These are phyloP conservation scores for Fabriciana adippe DNA, from an alignment of 2,888 invertebrate species.

Conservation along the genomic window DNA sequence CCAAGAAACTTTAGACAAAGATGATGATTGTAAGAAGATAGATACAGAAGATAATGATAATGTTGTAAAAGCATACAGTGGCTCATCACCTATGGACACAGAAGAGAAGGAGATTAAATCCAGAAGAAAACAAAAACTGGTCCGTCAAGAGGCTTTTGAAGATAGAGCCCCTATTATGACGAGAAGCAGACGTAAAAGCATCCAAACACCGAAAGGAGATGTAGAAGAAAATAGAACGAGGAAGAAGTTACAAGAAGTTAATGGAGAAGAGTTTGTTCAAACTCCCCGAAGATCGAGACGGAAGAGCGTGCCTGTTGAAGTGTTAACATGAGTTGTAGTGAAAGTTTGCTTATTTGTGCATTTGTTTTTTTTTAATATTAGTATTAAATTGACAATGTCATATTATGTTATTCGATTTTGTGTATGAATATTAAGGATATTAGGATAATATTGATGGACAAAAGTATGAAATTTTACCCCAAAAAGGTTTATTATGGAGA, in stretches of 20 bases:
- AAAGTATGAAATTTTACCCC: too few relatives aligned
- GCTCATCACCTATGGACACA: conserved; percentile 45
- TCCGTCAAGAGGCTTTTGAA: conserved; percentile 55
- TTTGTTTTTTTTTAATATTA: not conserved
- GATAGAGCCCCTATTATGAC: conserved; percentile 54
- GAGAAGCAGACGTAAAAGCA: conserved; percentile 56
- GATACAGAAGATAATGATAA: not conserved
- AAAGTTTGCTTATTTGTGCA: not conserved
- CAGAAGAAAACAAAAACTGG: conserved; percentile 47
- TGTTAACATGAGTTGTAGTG: not conserved
- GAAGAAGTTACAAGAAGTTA: conserved; percentile 47
- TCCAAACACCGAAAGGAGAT: conserved; percentile 42
- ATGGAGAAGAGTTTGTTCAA: conserved; percentile 39
- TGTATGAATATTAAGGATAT: too few relatives aligned
- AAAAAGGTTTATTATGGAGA: too few relatives aligned
- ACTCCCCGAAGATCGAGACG: conserved; percentile 43
- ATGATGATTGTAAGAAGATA: not conserved
- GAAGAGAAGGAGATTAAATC: conserved; percentile 52
- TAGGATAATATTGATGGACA: too few relatives aligned
- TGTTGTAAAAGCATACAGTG: conserved; percentile 38
- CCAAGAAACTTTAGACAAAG: conserved; percentile 11
- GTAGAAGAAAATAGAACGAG: conserved; percentile 36
- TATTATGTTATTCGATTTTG: too few relatives aligned
- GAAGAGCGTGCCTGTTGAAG: conserved; percentile 16
- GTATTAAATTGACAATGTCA: too few relatives aligned